Conservation (phyloP, 2,797 vertebrate species). For the Tapera naevia region DNA sequence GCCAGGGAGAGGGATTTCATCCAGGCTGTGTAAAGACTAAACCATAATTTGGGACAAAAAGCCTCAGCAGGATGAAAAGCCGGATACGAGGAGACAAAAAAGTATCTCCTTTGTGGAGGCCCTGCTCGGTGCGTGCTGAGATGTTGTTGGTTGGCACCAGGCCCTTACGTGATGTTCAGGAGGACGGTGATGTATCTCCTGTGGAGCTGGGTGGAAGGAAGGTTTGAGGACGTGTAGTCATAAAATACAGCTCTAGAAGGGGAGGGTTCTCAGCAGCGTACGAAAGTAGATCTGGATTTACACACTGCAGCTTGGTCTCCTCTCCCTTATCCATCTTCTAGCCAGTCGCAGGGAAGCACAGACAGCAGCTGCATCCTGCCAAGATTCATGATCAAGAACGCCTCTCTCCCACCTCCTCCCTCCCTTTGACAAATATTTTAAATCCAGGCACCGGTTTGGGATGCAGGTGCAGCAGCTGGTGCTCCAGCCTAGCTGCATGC, state of each 20-base stretch:
- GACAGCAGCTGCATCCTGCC: slow-evolving; percentile 43
- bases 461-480: background rate
- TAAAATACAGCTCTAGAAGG: background rate
- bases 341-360: background rate
- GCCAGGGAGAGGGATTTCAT: background rate
- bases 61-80: background rate
- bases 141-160: background rate
- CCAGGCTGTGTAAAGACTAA: background rate
- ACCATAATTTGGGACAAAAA: background rate
- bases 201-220: background rate
- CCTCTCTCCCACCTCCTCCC: slow-evolving; percentile 41
- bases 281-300: background rate
- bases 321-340: background rate
- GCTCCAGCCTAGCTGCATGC: background rate
- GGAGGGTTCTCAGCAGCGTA: background rate
- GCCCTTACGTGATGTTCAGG: accelerated
- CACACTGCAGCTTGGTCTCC: slow-evolving; percentile 5
- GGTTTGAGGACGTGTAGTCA: background rate
- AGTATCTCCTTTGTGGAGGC: accelerated
- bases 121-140: background rate
- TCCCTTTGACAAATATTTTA: slow-evolving; percentile 22
- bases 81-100: background rate
- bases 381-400: slow-evolving; percentile 35
- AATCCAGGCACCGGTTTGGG: background rate
- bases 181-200: background rate